phyloP scores from a whole-genome alignment of 2,797 vertebrate genomes.

The Aphelocoma californica region DNA sequence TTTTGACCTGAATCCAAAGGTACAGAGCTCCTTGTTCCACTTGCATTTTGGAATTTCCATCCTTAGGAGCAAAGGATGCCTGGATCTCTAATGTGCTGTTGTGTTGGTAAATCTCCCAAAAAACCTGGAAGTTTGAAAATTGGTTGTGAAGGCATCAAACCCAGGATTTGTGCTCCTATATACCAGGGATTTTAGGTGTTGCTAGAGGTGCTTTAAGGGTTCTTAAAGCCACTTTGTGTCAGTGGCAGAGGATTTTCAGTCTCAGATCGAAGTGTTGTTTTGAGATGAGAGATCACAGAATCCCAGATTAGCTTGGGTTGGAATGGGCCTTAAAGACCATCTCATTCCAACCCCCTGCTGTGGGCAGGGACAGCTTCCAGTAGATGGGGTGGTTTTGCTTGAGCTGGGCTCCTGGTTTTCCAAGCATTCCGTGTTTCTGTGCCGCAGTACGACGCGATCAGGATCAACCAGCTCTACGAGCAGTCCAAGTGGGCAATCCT shows the following conservation, averaged over 20 bases:
- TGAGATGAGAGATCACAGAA: background rate
- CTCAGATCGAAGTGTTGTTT: accelerated
- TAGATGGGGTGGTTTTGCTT: accelerated
- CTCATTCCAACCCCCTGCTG: accelerated
- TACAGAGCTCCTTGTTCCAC: constrained; percentile 57
- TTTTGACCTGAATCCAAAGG: constrained; percentile 99
- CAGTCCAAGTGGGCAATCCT: constrained; percentile 98
- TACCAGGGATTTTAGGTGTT: background rate
- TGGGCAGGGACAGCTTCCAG: background rate
- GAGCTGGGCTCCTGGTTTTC: background rate
- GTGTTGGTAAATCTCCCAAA: background rate
- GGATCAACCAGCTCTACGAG: constrained; percentile 98
- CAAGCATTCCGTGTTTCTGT: background rate
- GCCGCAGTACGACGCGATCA: constrained; percentile 93
- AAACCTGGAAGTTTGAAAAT: background rate
- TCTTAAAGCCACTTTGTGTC: background rate
- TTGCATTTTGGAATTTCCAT: background rate
- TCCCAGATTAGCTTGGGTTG: background rate
- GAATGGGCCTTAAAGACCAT: background rate
- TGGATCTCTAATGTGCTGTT: accelerated
- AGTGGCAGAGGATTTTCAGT: background rate
- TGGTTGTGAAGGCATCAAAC: background rate
- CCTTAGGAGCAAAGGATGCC: background rate
- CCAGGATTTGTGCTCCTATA: background rate
- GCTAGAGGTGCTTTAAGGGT: background rate